Conservation (phyloP, 2,888 invertebrate genomes). For the Nasonia oneida region DNA sequence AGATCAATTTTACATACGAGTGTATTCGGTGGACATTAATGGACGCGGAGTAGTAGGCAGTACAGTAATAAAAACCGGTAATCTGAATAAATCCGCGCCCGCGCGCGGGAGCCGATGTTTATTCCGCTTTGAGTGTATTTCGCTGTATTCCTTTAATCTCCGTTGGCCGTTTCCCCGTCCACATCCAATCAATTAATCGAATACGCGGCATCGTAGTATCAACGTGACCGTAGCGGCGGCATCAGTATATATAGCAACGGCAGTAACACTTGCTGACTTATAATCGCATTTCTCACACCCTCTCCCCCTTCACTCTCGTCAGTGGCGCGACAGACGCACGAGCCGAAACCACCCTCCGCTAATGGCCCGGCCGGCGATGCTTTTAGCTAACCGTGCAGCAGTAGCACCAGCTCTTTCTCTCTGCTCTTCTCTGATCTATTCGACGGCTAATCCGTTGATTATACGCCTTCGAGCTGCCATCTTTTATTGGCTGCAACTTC, state of each 20-base stretch:
- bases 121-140: conserved; percentile 47
- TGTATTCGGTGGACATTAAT: neutral
- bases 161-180: conserved; percentile 28
- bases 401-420: conserved; percentile 42
- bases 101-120: conserved; percentile 35
- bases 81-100: conserved; percentile 42
- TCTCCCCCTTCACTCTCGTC: conserved; percentile 62
- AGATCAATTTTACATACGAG: conserved; percentile 11
- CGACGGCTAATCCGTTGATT: conserved; percentile 78
- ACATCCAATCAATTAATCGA: conserved; percentile 76
- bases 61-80: conserved; percentile 18
- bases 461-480: conserved; percentile 77
- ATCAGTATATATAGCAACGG: conserved; percentile 37
- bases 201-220: conserved; percentile 60
- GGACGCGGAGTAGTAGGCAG: neutral
- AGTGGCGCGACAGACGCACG: conserved; percentile 66
- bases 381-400: conserved; percentile 77
- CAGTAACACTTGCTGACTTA: conserved; percentile 78
- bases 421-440: conserved; percentile 76
- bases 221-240: conserved; percentile 67
- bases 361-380: conserved; percentile 77
- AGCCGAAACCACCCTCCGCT: conserved; percentile 71
- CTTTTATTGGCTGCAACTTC: conserved; percentile 76
- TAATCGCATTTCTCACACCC: conserved; percentile 78
- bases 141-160: conserved; percentile 55